A percentile compares a stretch with the other conserved stretches of the same genome.
phyloP scores from a whole-genome alignment of 2,113 vertebrate species.

The Hippoglossus stenolepis region DNA sequence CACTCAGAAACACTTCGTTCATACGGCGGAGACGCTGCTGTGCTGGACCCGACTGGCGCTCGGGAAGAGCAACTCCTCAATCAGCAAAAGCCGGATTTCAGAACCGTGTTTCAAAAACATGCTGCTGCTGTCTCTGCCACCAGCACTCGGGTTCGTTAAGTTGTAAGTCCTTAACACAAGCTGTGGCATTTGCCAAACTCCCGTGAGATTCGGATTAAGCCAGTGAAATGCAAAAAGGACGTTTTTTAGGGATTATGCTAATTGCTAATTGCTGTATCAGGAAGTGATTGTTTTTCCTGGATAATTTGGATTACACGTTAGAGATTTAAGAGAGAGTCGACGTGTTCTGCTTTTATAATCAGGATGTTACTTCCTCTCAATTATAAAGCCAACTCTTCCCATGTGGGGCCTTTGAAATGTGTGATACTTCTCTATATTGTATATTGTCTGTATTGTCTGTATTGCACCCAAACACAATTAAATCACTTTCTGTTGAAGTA shows the following conservation, averaged over 20 bases:
- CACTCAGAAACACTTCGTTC: constrained; percentile 43
- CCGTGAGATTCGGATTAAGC: constrained; percentile 66
- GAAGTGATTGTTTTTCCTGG: constrained; percentile 71
- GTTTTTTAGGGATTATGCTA: constrained; percentile 80
- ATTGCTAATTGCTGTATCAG: constrained; percentile 74
- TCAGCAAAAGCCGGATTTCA: constrained; percentile 26
- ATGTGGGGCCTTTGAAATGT: constrained; percentile 10
- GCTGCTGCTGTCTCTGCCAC: constrained; percentile 21
- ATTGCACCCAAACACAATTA: background rate
- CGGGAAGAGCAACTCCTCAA: constrained; percentile 20
- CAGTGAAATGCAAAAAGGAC: constrained; percentile 65
- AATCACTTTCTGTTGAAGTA: constrained; percentile 2
- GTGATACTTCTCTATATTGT: background rate
- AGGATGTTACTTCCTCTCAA: constrained; percentile 41
- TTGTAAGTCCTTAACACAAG: constrained; percentile 57
- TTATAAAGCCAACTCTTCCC: constrained; percentile 31
- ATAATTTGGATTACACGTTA: constrained; percentile 72
- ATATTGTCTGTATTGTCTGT: background rate
- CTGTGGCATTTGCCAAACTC: constrained; percentile 62
- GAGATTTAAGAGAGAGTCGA: constrained; percentile 59
- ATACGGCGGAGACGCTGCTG: constrained; percentile 21
- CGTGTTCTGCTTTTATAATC: constrained; percentile 57
- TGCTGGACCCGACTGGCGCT: constrained; percentile 6
- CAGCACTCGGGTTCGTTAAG: constrained; percentile 7
- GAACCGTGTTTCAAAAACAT: constrained; percentile 17